A percentile compares a stretch with the other conserved stretches of the same genome.
Evolutionary conservation across 2,888 invertebrate genomes (phyloP).

Genomic region (Lasius fuliginosus): DNA sequence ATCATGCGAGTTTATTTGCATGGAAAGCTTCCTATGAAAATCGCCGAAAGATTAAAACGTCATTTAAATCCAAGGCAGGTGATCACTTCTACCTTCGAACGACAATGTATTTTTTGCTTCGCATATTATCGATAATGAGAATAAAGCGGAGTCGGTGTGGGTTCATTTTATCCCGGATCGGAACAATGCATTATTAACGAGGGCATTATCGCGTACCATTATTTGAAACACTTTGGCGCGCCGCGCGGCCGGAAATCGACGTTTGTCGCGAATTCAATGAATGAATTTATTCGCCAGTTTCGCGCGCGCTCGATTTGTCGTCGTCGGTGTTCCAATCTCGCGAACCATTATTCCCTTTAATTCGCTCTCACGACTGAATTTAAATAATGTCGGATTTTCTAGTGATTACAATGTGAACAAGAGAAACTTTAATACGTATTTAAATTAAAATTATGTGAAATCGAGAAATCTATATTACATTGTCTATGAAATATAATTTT

Average conservation of each 20-base stretch:
- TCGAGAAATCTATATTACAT: neutral
- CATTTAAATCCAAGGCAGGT: constrained; percentile 27
- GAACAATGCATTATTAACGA: constrained; percentile 64
- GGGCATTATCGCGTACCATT: constrained; percentile 61
- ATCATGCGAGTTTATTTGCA: neutral
- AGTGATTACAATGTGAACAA: constrained; percentile 15
- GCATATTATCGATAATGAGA: constrained; percentile 42
- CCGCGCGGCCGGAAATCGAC: constrained; percentile 63
- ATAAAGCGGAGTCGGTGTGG: constrained; percentile 25
- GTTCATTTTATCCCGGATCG: constrained; percentile 56
- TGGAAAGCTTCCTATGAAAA: neutral
- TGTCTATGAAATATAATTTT: constrained; percentile 6
- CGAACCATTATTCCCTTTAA: constrained; percentile 51
- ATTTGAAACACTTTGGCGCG: constrained; percentile 65
- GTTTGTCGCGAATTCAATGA: constrained; percentile 59
- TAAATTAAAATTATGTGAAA: constrained; percentile 31
- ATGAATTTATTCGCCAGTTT: constrained; percentile 60
- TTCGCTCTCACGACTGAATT: constrained; percentile 33
- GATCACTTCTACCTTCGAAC: neutral
- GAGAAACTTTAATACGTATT: neutral
- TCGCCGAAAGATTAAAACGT: constrained; percentile 27
- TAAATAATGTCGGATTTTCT: constrained; percentile 49
- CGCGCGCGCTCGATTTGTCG: constrained; percentile 62
- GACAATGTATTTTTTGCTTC: constrained; percentile 13
- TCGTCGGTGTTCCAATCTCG: constrained; percentile 45